A percentile compares a stretch with the other conserved stretches of the same genome.
Conservation (phyloP, 2,797 vertebrate genomes). For the Thalassophryne amazonica region DNA sequence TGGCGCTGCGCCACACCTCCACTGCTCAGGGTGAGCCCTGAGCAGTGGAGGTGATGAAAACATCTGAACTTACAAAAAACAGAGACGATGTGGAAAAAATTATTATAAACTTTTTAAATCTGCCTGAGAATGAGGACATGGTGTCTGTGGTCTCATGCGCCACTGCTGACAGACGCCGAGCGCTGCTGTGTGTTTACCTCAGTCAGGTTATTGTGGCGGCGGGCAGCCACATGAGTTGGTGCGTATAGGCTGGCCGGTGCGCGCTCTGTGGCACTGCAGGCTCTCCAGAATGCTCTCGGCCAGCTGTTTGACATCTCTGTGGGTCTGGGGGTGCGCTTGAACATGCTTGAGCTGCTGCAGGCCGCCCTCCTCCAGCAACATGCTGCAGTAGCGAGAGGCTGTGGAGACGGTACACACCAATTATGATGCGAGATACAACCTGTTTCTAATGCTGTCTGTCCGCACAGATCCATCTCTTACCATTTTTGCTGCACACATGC, state of each 20-base stretch:
- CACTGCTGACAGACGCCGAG: too few species aligned
- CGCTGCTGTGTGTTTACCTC: constrained; percentile 32
- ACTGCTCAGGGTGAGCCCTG: too few species aligned
- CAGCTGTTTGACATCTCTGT: constrained; percentile 87
- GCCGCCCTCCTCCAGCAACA: constrained; percentile 97
- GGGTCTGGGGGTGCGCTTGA: constrained; percentile 87
- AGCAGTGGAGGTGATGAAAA: too few species aligned
- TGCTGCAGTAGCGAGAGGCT: constrained; percentile 95
- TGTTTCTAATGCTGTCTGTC: too few species aligned
- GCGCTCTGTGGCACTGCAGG: constrained; percentile 88
- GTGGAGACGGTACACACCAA: constrained; percentile 18
- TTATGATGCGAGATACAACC: too few species aligned
- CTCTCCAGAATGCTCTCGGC: constrained; percentile 91
- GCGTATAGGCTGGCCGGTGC: constrained; percentile 80
- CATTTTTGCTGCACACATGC: constrained; percentile 98
- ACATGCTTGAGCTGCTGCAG: constrained; percentile 90
- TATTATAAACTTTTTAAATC: too few species aligned
- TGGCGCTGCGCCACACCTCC: too few species aligned
- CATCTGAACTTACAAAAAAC: too few species aligned
- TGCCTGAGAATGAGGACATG: too few species aligned
- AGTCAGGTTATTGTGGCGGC: constrained; percentile 35
- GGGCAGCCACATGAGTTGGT: constrained; percentile 24
- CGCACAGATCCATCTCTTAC: constrained; percentile 66
- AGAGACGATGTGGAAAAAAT: too few species aligned
- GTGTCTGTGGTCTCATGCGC: too few species aligned